Percentiles rank a stretch among this genome's conserved stretches.
These are phyloP conservation scores for Oligia fasciuncula DNA, from an alignment of 2,888 invertebrate species.

Conservation along the genomic window DNA sequence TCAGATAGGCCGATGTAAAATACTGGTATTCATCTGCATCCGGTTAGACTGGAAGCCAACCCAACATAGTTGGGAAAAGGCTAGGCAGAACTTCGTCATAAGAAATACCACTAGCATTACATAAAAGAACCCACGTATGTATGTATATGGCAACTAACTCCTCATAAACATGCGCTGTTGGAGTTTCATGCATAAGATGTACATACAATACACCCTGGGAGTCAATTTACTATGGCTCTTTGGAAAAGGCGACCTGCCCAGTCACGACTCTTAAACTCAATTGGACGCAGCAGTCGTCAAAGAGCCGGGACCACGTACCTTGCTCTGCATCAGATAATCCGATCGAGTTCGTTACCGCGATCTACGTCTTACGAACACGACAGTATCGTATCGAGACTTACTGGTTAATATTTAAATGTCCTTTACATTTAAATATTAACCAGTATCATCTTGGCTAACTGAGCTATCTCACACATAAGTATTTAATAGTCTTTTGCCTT, in stretches of 20 bases:
- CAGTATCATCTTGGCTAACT: neutral
- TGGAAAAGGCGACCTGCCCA: constrained; percentile 12
- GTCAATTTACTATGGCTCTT: constrained; percentile 4
- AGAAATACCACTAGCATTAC: too few species aligned
- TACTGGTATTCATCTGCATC: too few species aligned
- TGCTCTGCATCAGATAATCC: constrained; percentile 39
- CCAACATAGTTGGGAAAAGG: too few species aligned
- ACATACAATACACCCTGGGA: neutral
- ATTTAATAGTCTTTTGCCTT: neutral
- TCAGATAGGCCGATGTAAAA: too few species aligned
- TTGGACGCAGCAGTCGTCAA: constrained; percentile 28
- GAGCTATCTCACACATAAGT: neutral
- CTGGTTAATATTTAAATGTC: neutral
- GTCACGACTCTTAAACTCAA: constrained; percentile 39
- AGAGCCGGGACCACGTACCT: constrained; percentile 21
- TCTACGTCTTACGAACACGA: constrained; percentile 20
- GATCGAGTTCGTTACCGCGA: constrained; percentile 41
- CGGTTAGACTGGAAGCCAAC: too few species aligned
- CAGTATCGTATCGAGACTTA: neutral
- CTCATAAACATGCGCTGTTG: neutral
- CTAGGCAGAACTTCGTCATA: too few species aligned
- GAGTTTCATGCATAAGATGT: neutral
- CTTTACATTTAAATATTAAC: too few species aligned
- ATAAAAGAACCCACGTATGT: neutral
- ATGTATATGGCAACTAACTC: neutral